phyloP scores from a whole-genome alignment of 2,888 invertebrate genomes.

The Iphiclides podalirius region DNA sequence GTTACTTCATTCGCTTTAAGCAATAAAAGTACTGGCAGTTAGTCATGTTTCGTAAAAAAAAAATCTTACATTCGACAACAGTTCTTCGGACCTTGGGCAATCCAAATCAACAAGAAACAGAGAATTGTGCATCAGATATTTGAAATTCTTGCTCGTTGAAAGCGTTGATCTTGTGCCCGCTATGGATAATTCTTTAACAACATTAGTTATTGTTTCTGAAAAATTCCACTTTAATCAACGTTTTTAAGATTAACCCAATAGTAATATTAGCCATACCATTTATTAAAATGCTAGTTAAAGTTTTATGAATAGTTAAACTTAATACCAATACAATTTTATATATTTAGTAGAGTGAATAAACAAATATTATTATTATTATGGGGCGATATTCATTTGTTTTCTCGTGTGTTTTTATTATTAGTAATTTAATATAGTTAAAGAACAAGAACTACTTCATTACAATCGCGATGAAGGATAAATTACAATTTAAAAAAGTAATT shows the following conservation, averaged over 20 bases:
- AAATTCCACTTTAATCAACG: conserved; percentile 7
- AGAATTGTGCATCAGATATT: conserved; percentile 41
- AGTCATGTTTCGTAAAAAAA: no score
- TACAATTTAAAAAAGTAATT: no score
- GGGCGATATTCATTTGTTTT: no score
- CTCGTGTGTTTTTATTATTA: no score
- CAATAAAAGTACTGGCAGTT: no score
- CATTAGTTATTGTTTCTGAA: conserved; percentile 37
- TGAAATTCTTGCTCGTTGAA: conserved; percentile 31
- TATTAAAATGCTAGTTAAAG: background rate
- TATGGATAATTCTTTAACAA: conserved; percentile 40
- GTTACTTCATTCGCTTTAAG: no score
- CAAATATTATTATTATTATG: no score
- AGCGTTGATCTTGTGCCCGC: conserved; percentile 35
- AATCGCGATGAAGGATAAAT: no score
- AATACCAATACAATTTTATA: no score
- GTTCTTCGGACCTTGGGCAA: conserved; percentile 38
- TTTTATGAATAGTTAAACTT: no score
- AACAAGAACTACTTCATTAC: no score
- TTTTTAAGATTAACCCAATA: background rate
- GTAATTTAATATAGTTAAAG: background rate
- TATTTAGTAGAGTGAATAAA: no score
- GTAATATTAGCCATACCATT: background rate
- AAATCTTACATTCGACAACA: conserved; percentile 43
- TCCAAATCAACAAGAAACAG: conserved; percentile 52